Evolutionary conservation across 1,140 invertebrate species (phyloP), one percentile per base, ranked within the genome.

Genomic region (Drosophila nigromelanica): DNA sequence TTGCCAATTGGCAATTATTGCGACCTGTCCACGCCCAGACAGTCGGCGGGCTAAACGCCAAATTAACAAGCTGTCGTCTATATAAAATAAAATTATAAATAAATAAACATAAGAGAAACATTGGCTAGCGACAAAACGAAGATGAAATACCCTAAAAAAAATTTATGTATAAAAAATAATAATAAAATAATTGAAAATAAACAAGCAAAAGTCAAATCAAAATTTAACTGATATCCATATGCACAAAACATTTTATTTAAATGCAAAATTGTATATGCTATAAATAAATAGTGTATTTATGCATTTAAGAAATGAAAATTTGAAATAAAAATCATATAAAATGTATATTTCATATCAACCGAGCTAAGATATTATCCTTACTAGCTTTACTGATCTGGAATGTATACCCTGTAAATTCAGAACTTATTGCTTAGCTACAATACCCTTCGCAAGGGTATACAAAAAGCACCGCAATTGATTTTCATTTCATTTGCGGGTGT

Each of bases 401-500:
- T 27, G 27, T 27, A 27, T 27, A 27, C 27, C 27, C 27, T 40
- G 39, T 40, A 40, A n/a, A n/a, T n/a, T 47, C 4, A 37, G 15
- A 11, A 24, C 1, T 14, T 15, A 15, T 24, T 24, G 1, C 10
- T 37, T 37, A 12, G 8, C 33, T 12, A 14, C 21, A n/a, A 11
- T 11, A 2, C 11, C 0, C 5, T 35, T 12, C 10, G 12, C 11
- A 51, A 37, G 51, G 39, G 76, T 79, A 67, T 70, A 4, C 0
- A 18, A 37, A 35, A 48, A 18, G 66, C 48, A 10, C n/a, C 4
- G 27, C 75, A 82, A 86, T 76, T 87, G 78, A 82, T 87, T 87
- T 87, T 69, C 76, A 79, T 89, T 89, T 87, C 78, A 78, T 87
- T 87, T 76, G 82, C 71, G 71, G 75, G 71, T 63, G 48, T 54